Evolutionary conservation across 1,140 invertebrate genomes (phyloP), one percentile per base, ranked within the genome.

Genomic region (Orius insidiosus): DNA sequence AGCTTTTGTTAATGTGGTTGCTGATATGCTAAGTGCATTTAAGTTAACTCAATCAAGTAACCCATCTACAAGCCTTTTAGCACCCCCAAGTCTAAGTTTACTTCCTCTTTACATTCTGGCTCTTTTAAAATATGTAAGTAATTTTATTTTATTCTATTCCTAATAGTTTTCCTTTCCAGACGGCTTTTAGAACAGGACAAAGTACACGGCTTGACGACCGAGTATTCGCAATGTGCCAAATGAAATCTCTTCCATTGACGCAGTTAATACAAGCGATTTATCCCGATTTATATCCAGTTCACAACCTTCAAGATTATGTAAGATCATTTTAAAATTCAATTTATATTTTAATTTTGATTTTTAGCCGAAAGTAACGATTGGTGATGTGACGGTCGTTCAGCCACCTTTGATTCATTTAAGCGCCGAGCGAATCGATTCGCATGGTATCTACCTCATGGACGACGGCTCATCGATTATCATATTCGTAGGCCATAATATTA

Each of bases 401-500:
- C 67, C 72, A 31, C 63, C 64, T 10, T 54, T 66, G 38, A 56
- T 80, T 5, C 74, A 77, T 49, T 57, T 81, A 18, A 71, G 74
- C 6, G 74, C 73, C 33, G 77, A 78, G 49, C 68, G 74, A 49
- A 63, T 99, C 45, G 86, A 92, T 58, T 74, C 80, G 5, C 78
- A 78, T 53, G 94, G 93, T 8, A 83, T 84, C 11, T 98, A 94
- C 60, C 64, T 99, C 1, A 66, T 98, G 61, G 94, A 98, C 61
- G 73, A 77, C 40, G 85, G 86, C 4, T 75, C 82, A 39, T 68
- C 71, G 41, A 82, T 98, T 60, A 76, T n/a, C n/a, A n/a, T 99
- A 11, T 89, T 92, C 58, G 72, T 98, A 2, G 85, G 92, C 14
- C 76, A 83, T 49, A 80, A 74, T 50, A 74, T 92, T 30, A 74